Evolutionary conservation across 2,888 invertebrate species (phyloP).

Genomic region (Drosophila silvestris): DNA sequence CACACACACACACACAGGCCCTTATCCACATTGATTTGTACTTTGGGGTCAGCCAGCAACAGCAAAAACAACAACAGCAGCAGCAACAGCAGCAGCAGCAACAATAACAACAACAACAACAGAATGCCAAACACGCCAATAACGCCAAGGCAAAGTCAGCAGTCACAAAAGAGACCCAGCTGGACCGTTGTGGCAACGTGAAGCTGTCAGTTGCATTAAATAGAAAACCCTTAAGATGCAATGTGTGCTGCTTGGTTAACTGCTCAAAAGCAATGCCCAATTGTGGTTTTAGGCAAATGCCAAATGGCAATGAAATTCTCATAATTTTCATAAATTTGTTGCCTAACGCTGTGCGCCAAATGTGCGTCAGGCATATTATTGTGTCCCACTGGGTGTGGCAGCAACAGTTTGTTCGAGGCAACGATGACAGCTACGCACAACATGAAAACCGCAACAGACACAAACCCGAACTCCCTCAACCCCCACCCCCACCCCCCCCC

Average conservation of each 20-base stretch:
- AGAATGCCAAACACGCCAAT: constrained; percentile 71
- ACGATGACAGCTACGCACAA: constrained; percentile 52
- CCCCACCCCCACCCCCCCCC: not conserved
- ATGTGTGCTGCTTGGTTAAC: not conserved
- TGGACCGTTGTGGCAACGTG: constrained; percentile 5
- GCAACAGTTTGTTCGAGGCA: constrained; percentile 72
- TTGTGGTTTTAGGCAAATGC: not conserved
- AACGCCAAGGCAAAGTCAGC: constrained; percentile 46
- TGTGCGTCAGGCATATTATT: not conserved
- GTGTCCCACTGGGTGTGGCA: constrained; percentile 45
- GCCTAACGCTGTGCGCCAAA: not conserved
- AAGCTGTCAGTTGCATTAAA: not conserved
- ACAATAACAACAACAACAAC: constrained; percentile 14
- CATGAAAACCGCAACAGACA: constrained; percentile 59
- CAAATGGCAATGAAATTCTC: not conserved
- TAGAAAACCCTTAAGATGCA: not conserved
- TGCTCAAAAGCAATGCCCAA: not conserved
- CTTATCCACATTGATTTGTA: constrained; percentile 68
- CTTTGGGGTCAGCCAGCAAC: constrained; percentile 73
- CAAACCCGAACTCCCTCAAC: constrained; percentile 10
- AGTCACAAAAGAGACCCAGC: constrained; percentile 30
- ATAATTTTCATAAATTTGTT: not conserved
- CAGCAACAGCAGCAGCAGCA: constrained; percentile 13
- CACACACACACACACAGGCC: constrained; percentile 41
- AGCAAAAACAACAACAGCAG: constrained; percentile 31